Evolutionary conservation across 2,797 vertebrate genomes (phyloP).

Genomic region (Sebastes miniatus): DNA sequence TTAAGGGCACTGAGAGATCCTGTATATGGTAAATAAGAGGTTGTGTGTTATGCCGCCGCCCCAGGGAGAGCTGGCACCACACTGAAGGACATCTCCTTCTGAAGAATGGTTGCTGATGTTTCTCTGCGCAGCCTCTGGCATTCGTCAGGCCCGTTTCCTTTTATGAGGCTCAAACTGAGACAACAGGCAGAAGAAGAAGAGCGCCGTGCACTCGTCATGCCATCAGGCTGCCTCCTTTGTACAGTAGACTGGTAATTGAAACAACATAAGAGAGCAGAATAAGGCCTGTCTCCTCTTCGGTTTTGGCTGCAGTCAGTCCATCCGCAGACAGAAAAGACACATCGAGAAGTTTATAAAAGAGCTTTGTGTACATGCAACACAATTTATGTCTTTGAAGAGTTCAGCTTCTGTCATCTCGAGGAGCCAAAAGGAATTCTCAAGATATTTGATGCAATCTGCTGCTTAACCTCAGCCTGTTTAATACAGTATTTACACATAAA

Average conservation of each 20-base stretch:
- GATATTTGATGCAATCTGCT: constrained; percentile 3
- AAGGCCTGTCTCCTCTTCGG: constrained; percentile 69
- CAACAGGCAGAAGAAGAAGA: constrained; percentile 70
- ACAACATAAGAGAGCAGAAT: constrained; percentile 69
- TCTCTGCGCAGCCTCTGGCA: constrained; percentile 78
- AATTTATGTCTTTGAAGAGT: constrained; percentile 72
- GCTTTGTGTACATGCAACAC: constrained; percentile 64
- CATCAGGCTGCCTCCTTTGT: constrained; percentile 78
- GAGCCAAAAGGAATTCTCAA: constrained; percentile 30
- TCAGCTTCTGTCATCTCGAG: constrained; percentile 53
- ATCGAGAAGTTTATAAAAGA: constrained; percentile 71
- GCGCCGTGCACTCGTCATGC: constrained; percentile 64
- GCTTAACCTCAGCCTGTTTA: constrained; percentile 9
- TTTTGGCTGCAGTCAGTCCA: constrained; percentile 68
- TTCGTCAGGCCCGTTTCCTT: constrained; percentile 82
- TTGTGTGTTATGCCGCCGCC: constrained; percentile 63
- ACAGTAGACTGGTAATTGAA: constrained; percentile 72
- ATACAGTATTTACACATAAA: constrained; percentile 4
- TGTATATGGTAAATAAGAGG: constrained; percentile 80
- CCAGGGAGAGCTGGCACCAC: constrained; percentile 71
- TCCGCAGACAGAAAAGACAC: constrained; percentile 49
- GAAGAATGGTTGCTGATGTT: constrained; percentile 68
- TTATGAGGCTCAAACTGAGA: constrained; percentile 82
- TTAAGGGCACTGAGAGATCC: constrained; percentile 73
- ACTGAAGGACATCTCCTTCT: constrained; percentile 81